A percentile compares a stretch with the other conserved stretches of the same genome.
Evolutionary conservation across 2,113 vertebrate genomes (phyloP).

Genomic region (Atlantisia rogersi): DNA sequence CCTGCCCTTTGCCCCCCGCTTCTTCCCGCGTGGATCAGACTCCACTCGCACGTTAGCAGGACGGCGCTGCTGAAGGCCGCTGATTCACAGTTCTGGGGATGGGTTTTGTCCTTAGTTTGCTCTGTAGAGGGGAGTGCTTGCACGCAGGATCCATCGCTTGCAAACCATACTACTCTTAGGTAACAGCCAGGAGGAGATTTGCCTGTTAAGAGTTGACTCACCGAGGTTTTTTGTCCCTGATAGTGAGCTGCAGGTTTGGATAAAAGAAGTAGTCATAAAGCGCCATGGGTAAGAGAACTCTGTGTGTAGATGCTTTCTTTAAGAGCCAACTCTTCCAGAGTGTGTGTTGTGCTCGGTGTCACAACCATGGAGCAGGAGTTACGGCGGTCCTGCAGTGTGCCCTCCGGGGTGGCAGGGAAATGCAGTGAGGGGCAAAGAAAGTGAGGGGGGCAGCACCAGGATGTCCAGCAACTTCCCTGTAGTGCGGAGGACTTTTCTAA

Average conservation of each 20-base stretch:
- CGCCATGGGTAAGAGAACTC: accelerated
- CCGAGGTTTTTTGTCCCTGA: neutral
- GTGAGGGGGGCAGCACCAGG: neutral
- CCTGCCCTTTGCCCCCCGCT: neutral
- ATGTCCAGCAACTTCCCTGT: neutral
- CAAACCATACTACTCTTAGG: neutral
- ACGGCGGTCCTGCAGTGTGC: neutral
- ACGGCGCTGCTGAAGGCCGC: accelerated
- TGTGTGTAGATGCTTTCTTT: neutral
- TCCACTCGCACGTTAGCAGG: neutral
- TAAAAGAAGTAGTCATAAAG: neutral
- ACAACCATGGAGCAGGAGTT: accelerated
- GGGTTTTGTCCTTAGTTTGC: neutral
- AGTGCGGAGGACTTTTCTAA: neutral
- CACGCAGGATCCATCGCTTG: neutral
- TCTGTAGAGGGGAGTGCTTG: neutral
- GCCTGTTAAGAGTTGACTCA: neutral
- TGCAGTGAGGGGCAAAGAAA: neutral
- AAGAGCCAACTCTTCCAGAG: neutral
- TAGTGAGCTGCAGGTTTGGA: neutral
- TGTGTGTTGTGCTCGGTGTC: neutral
- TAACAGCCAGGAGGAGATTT: neutral
- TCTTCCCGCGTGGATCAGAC: neutral
- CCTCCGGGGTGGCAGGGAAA: neutral
- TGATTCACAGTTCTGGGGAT: no score